Evolutionary conservation across 2,888 invertebrate genomes (phyloP), one percentile per base, ranked within the genome.

Genomic region (Ophion ellenae): DNA sequence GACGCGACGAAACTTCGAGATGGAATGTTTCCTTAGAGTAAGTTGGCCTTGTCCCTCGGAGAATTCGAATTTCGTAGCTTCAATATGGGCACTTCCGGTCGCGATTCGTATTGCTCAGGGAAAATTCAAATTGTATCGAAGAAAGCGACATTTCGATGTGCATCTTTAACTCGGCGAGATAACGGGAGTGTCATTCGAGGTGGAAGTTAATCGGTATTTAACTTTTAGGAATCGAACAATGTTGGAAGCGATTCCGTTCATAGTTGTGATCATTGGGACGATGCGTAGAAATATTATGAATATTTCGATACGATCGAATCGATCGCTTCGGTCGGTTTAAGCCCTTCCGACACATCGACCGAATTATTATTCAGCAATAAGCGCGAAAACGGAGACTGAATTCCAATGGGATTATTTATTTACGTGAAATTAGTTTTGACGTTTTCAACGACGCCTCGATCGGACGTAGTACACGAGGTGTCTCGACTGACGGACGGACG

Each of bases 21-120:
- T 84, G 84, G 84, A 84, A 81, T 84, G 73, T 24, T 80, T 84
- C 5, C 77, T 84, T 11, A 73, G 67, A 81, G 84, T 84, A 77
- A 84, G 84, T 81, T 75, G 14, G 5, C 36, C 20, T 57, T 71
- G 9, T 5, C 36, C 5, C 5, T 9, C 40, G 36, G 20, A 57
- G 5, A n/a, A 11, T 14, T 5, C 6, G 1, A 57, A 40, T 40
- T 32, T n/a, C 17, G 36, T 40, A 32, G 17, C 17, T 53, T 14
- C 17, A 57, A 57, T 73, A 14, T 17, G 32, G 9, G 36, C 10
- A 9, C 2, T 17, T 24, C n/a, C 45, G n/a, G 17, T 24, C 40
- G 20, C 1, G 20, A 24, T 14, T 66, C 28, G 32, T 53, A 57
- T 53, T 14, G 24, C 17, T 3, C n/a, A 9, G 5, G 36, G 0